Evolutionary conservation across 2,797 vertebrate species (phyloP).

Genomic region (Enteromius paludinosus): DNA sequence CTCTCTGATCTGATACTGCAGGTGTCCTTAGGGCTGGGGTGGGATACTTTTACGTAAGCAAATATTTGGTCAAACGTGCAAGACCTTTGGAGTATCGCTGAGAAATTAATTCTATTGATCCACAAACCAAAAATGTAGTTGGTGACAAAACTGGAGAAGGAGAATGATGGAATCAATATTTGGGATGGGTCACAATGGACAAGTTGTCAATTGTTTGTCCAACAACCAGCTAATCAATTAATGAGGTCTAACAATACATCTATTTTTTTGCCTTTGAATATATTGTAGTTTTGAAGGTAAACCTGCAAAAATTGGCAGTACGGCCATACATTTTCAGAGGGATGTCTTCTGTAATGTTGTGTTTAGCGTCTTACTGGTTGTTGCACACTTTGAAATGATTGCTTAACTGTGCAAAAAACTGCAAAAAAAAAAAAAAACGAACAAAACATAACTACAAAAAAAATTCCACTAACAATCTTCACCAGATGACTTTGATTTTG

Average conservation of each 20-base stretch:
- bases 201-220: neutral
- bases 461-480: neutral
- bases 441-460: too few relatives aligned
- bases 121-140: neutral
- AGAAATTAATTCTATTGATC: slow-evolving; percentile 1
- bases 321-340: neutral
- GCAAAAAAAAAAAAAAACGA: too few relatives aligned
- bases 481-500: neutral
- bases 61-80: slow-evolving; percentile 24
- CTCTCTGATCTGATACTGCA: neutral
- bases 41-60: slow-evolving; percentile 29
- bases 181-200: neutral
- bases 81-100: neutral
- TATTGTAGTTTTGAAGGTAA: neutral
- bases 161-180: neutral
- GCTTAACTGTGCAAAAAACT: neutral
- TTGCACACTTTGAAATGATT: neutral
- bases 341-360: neutral
- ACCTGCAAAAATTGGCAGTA: neutral
- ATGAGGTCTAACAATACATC: neutral
- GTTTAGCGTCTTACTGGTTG: neutral
- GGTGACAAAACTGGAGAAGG: neutral
- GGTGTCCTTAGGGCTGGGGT: slow-evolving; percentile 15
- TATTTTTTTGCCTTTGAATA: neutral
- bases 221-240: neutral